These are phyloP conservation scores for Scomber scombrus DNA, from an alignment of 2,113 vertebrate genomes.

Conservation along the genomic window DNA sequence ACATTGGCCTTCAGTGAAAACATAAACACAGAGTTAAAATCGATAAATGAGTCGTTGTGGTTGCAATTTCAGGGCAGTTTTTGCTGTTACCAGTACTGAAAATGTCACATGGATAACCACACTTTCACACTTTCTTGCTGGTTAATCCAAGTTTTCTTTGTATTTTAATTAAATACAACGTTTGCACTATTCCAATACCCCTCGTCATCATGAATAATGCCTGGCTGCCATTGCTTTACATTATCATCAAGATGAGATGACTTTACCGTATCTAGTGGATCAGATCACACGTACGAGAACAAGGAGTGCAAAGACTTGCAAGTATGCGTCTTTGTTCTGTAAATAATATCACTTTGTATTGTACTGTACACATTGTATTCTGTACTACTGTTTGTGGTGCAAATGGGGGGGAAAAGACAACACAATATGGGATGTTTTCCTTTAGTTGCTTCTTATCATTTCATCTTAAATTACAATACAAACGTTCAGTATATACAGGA, in stretches of 20 bases:
- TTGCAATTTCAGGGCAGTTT: not conserved
- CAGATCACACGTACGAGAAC: not conserved
- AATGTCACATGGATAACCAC: not conserved
- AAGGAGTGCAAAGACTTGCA: not conserved
- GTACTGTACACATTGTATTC: not conserved
- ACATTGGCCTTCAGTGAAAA: conserved; percentile 61
- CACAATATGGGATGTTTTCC: conserved; percentile 16
- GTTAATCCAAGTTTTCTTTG: not conserved
- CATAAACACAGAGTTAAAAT: conserved; percentile 67
- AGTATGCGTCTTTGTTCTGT: not conserved
- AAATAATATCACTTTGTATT: conserved; percentile 8
- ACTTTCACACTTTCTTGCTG: not conserved
- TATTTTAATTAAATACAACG: not conserved
- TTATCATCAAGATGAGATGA: conserved; percentile 7
- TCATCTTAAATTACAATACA: conserved; percentile 80
- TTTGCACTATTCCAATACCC: not conserved
- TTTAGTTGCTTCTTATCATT: conserved; percentile 65
- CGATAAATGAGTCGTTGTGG: conserved; percentile 26
- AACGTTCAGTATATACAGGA: conserved; percentile 78
- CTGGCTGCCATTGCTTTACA: conserved; percentile 16
- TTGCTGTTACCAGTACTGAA: not conserved
- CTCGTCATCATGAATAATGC: not conserved
- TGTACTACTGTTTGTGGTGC: conserved; percentile 9
- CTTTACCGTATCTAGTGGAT: conserved; percentile 6
- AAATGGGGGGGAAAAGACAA: conserved; percentile 31